These are phyloP conservation scores for Rostratula benghalensis DNA, from an alignment of 2,113 vertebrate species.

Conservation along the genomic window DNA sequence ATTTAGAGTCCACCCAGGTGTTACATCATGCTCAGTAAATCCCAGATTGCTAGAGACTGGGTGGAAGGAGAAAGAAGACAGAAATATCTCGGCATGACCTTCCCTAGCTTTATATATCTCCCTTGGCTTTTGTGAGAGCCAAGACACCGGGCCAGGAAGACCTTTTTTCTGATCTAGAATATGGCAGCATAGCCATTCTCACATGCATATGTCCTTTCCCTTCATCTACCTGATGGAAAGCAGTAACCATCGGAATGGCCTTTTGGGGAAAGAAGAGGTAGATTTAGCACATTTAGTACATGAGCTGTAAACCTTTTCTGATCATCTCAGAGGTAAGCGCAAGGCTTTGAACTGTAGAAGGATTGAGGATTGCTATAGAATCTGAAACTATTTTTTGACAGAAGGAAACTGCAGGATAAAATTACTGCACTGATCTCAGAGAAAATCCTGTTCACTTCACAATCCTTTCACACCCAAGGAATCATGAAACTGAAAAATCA, in stretches of 20 bases:
- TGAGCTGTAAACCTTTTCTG: background rate
- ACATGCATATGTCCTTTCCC: rapidly evolving
- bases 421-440: background rate
- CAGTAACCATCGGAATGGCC: background rate
- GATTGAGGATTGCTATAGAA: background rate
- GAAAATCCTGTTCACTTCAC: background rate
- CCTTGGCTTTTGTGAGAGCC: background rate
- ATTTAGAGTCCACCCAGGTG: background rate
- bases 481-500: background rate
- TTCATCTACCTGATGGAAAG: background rate
- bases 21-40: background rate
- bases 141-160: background rate
- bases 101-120: background rate
- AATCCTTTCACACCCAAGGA: background rate
- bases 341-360: background rate
- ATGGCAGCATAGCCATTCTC: background rate
- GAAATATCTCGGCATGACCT: background rate
- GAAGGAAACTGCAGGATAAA: background rate
- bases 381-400: background rate
- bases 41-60: background rate
- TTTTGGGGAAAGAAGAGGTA: background rate
- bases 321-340: background rate
- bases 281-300: background rate
- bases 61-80: background rate
- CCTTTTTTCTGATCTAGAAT: background rate